These are phyloP conservation scores for Theocolax elegans DNA, from an alignment of 1,140 invertebrate species.

Conservation along the genomic window DNA sequence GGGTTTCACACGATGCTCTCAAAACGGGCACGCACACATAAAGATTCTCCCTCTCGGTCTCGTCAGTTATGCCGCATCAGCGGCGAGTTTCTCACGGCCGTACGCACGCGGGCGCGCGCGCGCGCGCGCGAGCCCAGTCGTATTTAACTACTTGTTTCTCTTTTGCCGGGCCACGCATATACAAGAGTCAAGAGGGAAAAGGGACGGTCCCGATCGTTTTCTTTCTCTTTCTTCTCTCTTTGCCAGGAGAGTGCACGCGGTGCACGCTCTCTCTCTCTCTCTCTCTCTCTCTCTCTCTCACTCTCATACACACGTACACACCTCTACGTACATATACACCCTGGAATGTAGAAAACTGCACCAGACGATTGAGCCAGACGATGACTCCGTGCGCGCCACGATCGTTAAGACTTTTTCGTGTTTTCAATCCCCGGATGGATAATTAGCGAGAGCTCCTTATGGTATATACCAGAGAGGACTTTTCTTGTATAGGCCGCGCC, in stretches of 20 bases:
- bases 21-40: not conserved
- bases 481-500: constrained; percentile 5
- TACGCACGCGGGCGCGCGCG: constrained; percentile 12
- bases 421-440: constrained; percentile 11
- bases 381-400: constrained; percentile 1
- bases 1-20: constrained; percentile 26
- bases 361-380: constrained; percentile 20
- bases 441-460: constrained; percentile 19
- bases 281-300: no score
- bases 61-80: not conserved
- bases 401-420: constrained; percentile 13
- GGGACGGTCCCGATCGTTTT: constrained; percentile 29
- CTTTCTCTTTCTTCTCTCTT: constrained; percentile 6
- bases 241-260: no score
- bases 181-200: not conserved
- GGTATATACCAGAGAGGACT: not conserved
- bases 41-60: not conserved
- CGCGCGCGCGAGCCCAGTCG: constrained; percentile 23
- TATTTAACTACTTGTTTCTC: constrained; percentile 52
- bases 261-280: constrained; percentile 11
- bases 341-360: constrained; percentile 38
- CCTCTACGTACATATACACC: not conserved
- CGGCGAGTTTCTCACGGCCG: constrained; percentile 31
- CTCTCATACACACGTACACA: no score
- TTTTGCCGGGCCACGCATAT: constrained; percentile 31